These are phyloP conservation scores for Anagyrus pseudococci DNA, from an alignment of 2,888 invertebrate species.

Conservation along the genomic window DNA sequence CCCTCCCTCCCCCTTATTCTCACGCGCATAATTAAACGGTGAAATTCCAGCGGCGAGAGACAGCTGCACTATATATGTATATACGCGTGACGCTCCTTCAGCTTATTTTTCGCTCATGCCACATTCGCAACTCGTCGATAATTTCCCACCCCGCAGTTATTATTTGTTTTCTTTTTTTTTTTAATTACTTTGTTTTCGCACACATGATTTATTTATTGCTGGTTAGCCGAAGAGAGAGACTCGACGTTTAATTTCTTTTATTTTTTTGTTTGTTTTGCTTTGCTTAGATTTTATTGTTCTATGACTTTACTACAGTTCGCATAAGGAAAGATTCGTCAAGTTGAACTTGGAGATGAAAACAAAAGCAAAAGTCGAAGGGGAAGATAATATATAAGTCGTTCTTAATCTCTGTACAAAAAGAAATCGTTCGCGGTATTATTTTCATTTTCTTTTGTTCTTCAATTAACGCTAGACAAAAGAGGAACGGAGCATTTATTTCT, in stretches of 20 bases:
- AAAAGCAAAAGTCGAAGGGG: no score
- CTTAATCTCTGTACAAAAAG: slow-evolving; percentile 39
- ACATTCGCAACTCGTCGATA: no score
- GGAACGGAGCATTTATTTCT: slow-evolving; percentile 36
- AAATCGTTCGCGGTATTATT: slow-evolving; percentile 22
- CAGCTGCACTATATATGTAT: no score
- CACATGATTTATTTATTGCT: slow-evolving; percentile 35
- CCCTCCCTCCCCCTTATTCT: slow-evolving; percentile 1
- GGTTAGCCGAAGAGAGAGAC: slow-evolving; percentile 9
- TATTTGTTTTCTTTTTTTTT: no score
- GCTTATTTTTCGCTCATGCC: no score
- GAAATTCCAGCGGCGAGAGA: no score
- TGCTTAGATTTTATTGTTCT: slow-evolving; percentile 8
- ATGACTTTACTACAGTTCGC: not conserved
- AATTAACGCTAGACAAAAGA: slow-evolving; percentile 34
- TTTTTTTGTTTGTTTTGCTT: slow-evolving; percentile 14
- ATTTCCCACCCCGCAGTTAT: no score
- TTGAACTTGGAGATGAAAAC: slow-evolving; percentile 20
- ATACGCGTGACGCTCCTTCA: no score
- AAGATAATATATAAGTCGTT: no score
- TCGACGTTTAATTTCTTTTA: slow-evolving; percentile 13
- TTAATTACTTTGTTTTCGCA: no score
- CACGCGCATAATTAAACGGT: no score
- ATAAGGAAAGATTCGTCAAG: slow-evolving; percentile 13
- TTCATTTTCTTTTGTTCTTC: slow-evolving; percentile 12